A percentile compares a stretch with the other conserved stretches of the same genome.
Evolutionary conservation across 2,113 vertebrate genomes (phyloP).

Genomic region (Bettongia penicillata): DNA sequence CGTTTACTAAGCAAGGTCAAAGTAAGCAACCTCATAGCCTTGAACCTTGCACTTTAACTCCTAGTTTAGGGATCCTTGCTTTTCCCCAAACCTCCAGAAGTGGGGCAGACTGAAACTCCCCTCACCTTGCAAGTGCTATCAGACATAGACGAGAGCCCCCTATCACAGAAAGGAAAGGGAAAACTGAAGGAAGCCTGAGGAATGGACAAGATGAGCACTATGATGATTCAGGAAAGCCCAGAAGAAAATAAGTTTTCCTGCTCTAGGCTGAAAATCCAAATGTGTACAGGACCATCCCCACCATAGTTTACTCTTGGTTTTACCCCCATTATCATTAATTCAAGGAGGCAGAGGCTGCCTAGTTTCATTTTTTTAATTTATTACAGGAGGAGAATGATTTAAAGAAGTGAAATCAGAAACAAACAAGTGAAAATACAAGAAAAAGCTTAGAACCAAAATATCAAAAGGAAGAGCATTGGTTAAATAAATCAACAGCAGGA

Average conservation of each 20-base stretch:
- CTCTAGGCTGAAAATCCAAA: not conserved
- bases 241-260: not conserved
- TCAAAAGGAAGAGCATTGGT: not conserved
- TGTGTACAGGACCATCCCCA: not conserved
- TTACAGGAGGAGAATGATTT: not conserved
- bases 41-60: not conserved
- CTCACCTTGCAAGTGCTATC: not conserved
- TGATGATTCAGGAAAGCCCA: not conserved
- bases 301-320: not conserved
- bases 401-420: not conserved
- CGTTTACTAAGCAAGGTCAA: not conserved
- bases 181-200: not conserved
- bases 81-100: not conserved
- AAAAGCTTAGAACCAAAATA: not conserved
- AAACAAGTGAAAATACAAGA: not conserved
- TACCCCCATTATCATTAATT: not conserved
- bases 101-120: not conserved
- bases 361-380: not conserved
- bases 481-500: not conserved
- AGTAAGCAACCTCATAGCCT: not conserved
- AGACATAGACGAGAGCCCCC: not conserved
- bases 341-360: not conserved
- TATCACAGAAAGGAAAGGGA: not conserved
- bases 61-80: not conserved
- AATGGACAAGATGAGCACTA: not conserved